Evolutionary conservation across 2,888 invertebrate species (phyloP).

Genomic region (Helleia helle): DNA sequence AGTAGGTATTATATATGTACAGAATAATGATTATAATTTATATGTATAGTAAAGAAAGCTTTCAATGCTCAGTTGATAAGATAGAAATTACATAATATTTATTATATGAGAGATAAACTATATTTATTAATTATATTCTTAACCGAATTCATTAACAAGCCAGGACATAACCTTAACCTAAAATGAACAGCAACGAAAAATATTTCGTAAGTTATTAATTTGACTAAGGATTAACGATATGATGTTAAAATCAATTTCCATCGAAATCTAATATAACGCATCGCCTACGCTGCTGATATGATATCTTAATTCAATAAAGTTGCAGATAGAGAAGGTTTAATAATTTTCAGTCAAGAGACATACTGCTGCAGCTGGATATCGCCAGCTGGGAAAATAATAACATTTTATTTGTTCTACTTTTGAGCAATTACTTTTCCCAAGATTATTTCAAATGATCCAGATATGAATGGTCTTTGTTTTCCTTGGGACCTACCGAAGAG

Average conservation of each 20-base stretch:
- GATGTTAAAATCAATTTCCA: not conserved
- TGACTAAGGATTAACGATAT: too few relatives aligned
- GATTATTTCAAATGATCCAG: conserved; percentile 1
- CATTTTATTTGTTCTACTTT: conserved; percentile 11
- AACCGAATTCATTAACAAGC: too few relatives aligned
- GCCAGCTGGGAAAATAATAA: conserved; percentile 14
- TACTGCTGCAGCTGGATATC: not conserved
- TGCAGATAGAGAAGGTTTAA: not conserved
- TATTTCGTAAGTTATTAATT: too few relatives aligned
- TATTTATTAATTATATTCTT: too few relatives aligned
- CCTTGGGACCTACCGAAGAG: not conserved
- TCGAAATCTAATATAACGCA: conserved; percentile 2
- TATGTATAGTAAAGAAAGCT: too few relatives aligned
- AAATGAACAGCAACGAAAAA: too few relatives aligned
- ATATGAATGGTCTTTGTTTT: conserved; percentile 3
- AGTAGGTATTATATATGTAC: too few relatives aligned
- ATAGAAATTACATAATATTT: too few relatives aligned
- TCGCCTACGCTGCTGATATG: not conserved
- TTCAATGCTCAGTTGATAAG: too few relatives aligned
- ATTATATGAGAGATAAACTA: too few relatives aligned
- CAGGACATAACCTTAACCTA: too few relatives aligned
- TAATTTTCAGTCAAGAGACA: conserved; percentile 7
- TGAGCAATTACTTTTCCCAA: not conserved
- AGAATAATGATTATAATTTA: too few relatives aligned
- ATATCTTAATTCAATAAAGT: conserved; percentile 3